Evolutionary conservation across 2,888 invertebrate species (phyloP), one percentile per base, ranked within the genome.

Genomic region (Druceiella hillmani): DNA sequence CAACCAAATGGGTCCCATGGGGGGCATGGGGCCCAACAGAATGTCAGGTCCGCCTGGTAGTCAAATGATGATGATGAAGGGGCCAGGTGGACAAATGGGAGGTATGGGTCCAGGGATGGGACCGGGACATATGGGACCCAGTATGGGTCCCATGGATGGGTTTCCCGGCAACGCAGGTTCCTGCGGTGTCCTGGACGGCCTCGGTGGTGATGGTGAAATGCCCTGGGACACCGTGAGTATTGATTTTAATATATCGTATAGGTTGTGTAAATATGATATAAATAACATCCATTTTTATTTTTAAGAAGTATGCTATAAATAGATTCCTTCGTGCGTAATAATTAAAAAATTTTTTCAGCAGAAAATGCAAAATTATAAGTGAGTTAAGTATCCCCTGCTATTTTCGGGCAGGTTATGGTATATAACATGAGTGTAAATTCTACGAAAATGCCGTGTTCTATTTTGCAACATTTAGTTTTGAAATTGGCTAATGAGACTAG

Each of bases 191-290:
- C 70, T 72, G 70, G 72, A 72, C 66, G 70, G 70, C 65, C 66
- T 72, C 67, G 70, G 70, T 66, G 69, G 69, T 66, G 71, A 72
- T 66, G 71, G 70, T 66, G 73, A 73, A 66, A 70, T 71, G 66
- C 69, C 71, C 59, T 72, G 72, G 72, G 70, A 72, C 65, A 69
- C 69, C 67, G 71, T 71, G 51, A 69, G 70, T 65, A 29, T 17
- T 28, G 12, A 30, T 17, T 20, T 14, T 28, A 4, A 28, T 2
- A 36, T 17, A 10, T 20, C 15, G 11, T 25, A 9, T 12, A 25
- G 3, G 4, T 7, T 3, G 10, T n/a, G n/a, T n/a, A n/a, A n/a
- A n/a, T n/a, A n/a, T n/a, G n/a, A n/a, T n/a, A n/a, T n/a, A n/a
- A n/a, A n/a, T n/a, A n/a, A n/a, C n/a, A n/a, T n/a, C n/a, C n/a